phyloP scores from a whole-genome alignment of 2,888 invertebrate genomes.

The Tetragonula carbonaria region DNA sequence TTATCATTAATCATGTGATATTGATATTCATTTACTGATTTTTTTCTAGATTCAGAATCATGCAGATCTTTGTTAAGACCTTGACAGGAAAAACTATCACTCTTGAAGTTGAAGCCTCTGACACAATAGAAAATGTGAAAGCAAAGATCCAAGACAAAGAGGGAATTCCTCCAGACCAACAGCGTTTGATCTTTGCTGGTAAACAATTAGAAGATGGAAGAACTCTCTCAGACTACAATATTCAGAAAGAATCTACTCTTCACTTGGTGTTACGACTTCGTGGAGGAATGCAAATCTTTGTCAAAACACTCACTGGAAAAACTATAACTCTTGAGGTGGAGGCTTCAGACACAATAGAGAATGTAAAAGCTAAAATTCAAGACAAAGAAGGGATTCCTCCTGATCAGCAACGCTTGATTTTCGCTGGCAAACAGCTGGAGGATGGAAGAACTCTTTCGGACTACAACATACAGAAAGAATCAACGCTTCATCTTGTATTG shows the following conservation, averaged over 20 bases:
- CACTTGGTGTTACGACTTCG: too few species aligned
- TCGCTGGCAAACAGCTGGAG: conserved; percentile 69
- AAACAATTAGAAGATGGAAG: too few species aligned
- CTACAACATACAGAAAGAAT: conserved; percentile 70
- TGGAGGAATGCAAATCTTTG: conserved; percentile 58
- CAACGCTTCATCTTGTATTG: conserved; percentile 63
- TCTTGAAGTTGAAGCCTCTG: too few species aligned
- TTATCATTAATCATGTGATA: not conserved
- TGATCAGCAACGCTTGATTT: conserved; percentile 67
- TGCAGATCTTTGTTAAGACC: conserved; percentile 3
- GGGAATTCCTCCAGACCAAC: too few species aligned
- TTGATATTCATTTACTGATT: not conserved
- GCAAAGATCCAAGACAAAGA: too few species aligned
- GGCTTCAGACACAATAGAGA: conserved; percentile 87
- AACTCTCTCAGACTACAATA: too few species aligned
- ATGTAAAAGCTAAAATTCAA: conserved; percentile 86
- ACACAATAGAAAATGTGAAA: too few species aligned
- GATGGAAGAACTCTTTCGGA: conserved; percentile 67
- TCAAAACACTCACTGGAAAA: conserved; percentile 86
- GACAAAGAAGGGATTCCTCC: conserved; percentile 79
- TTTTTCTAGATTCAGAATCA: not conserved
- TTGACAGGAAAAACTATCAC: not conserved
- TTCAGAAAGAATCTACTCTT: too few species aligned
- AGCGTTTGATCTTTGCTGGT: too few species aligned
- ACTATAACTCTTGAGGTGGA: conserved; percentile 86